These are phyloP conservation scores for Geopemphigus sp. DNA, from an alignment of 1,140 invertebrate genomes.

Conservation along the genomic window DNA sequence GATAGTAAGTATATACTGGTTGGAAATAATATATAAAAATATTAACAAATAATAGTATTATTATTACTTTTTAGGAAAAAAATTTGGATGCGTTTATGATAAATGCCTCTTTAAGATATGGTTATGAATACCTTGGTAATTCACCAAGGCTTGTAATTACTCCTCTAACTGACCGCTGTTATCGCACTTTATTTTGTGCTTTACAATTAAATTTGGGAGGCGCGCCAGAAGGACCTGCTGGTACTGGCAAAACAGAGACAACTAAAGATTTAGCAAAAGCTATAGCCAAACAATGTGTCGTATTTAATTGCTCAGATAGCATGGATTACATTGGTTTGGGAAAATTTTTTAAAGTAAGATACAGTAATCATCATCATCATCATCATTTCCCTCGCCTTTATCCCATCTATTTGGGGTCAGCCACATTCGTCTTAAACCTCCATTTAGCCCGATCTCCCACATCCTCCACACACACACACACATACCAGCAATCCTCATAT, in stretches of 20 bases:
- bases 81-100: constrained; percentile 84
- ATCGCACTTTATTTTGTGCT: constrained; percentile 87
- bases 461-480: no score
- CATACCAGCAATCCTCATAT: no score
- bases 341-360: constrained; percentile 85
- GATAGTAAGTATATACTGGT: constrained; percentile 65
- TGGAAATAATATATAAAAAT: background rate
- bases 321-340: constrained; percentile 90
- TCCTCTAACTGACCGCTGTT: constrained; percentile 86
- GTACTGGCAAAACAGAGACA: constrained; percentile 94
- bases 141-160: constrained; percentile 83
- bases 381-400: no score
- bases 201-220: constrained; percentile 79
- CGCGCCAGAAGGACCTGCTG: constrained; percentile 91
- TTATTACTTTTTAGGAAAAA: constrained; percentile 60
- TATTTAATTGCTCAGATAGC: constrained; percentile 94
- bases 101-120: constrained; percentile 84
- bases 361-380: no score
- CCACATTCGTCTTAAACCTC: no score
- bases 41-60: background rate
- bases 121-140: constrained; percentile 93
- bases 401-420: no score
- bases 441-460: no score
- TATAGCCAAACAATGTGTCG: constrained; percentile 92
- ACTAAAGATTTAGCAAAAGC: constrained; percentile 96